These are phyloP conservation scores for Caretta caretta DNA, from an alignment of 2,113 vertebrate species.

Conservation along the genomic window DNA sequence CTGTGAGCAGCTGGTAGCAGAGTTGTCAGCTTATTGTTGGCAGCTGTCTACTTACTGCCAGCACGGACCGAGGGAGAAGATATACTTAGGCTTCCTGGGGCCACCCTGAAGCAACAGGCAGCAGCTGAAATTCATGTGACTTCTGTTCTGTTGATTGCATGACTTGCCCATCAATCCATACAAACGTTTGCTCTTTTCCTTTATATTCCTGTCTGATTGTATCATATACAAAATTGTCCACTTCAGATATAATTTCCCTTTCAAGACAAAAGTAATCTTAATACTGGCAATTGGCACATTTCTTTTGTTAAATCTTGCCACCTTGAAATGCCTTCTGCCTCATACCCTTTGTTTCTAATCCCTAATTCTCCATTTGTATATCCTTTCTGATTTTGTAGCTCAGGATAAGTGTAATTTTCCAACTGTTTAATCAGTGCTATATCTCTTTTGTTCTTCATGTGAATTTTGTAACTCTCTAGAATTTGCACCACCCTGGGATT, in stretches of 20 bases:
- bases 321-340: not conserved
- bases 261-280: not conserved
- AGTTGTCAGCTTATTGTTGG: not conserved
- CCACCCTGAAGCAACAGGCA: not conserved
- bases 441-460: not conserved
- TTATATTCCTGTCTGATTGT: not conserved
- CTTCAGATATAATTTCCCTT: not conserved
- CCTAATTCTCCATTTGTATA: not conserved
- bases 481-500: constrained; percentile 97
- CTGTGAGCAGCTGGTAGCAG: not conserved
- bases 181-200: not conserved
- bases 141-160: not conserved
- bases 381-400: not conserved
- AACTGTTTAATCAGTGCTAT: not conserved
- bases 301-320: not conserved
- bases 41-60: not conserved
- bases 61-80: rapidly evolving
- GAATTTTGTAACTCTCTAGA: constrained; percentile 78
- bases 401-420: not conserved
- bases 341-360: not conserved
- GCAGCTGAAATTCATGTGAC: not conserved
- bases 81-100: not conserved
- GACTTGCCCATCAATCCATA: not conserved
- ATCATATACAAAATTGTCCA: not conserved
- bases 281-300: not conserved